These are phyloP conservation scores for Dendrolimus pini DNA, from an alignment of 2,888 invertebrate genomes.

Conservation along the genomic window DNA sequence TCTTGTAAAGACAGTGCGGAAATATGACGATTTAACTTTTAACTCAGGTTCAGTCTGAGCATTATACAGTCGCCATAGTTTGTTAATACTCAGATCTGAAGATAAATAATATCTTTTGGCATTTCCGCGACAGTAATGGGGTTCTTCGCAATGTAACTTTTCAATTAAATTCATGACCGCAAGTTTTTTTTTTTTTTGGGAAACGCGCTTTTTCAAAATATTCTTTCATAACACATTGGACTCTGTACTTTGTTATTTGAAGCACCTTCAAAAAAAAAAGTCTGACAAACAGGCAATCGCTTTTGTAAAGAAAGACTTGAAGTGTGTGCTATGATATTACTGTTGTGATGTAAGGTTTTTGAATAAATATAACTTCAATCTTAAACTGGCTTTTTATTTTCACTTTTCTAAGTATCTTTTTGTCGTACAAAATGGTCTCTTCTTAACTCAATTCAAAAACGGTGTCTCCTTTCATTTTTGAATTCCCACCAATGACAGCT, in stretches of 20 bases:
- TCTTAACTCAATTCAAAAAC: too few relatives aligned
- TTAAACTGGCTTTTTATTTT: too few relatives aligned
- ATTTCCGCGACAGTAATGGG: not conserved
- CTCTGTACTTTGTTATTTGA: not conserved
- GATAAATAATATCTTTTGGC: not conserved
- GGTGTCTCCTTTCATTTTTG: too few relatives aligned
- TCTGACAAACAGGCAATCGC: not conserved
- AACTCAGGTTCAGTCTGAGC: not conserved
- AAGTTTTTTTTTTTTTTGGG: not conserved
- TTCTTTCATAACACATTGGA: slow-evolving; percentile 3
- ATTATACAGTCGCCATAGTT: not conserved
- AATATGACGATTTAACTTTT: not conserved
- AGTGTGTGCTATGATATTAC: too few relatives aligned
- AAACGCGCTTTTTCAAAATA: slow-evolving; percentile 5
- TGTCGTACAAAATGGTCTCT: too few relatives aligned
- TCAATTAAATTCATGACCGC: not conserved
- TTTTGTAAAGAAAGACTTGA: not conserved
- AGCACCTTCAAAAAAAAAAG: not conserved
- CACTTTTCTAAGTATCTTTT: too few relatives aligned
- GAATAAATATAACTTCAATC: too few relatives aligned
- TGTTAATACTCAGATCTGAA: not conserved
- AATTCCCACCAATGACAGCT: too few relatives aligned
- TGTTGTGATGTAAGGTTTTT: too few relatives aligned
- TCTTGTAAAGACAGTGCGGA: not conserved
- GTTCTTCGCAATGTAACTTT: not conserved